Percentiles rank a stretch among this genome's conserved stretches.
These are phyloP conservation scores for Lophura nycthemera DNA, from an alignment of 2,113 vertebrate species.

Conservation along the genomic window DNA sequence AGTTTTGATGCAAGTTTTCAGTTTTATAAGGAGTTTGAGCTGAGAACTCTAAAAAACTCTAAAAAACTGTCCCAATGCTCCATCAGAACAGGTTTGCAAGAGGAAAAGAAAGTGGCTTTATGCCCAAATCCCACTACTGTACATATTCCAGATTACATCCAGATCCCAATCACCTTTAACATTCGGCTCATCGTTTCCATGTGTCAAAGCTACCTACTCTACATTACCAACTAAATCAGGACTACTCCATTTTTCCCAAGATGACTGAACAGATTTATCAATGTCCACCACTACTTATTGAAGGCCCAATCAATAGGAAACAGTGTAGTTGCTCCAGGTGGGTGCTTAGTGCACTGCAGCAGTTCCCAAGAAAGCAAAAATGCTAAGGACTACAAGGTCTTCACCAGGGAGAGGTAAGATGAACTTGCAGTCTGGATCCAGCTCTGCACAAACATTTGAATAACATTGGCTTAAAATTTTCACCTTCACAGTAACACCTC, in stretches of 20 bases:
- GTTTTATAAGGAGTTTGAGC: background rate
- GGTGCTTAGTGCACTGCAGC: background rate
- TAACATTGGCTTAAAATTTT: background rate
- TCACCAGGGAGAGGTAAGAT: background rate
- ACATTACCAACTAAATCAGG: background rate
- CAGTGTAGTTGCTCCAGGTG: rapidly evolving
- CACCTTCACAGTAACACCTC: background rate
- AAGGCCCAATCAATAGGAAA: background rate
- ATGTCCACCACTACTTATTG: background rate
- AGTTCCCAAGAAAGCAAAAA: background rate
- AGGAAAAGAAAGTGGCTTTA: background rate
- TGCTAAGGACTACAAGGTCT: background rate
- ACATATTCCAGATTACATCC: background rate
- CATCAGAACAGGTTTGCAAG: background rate
- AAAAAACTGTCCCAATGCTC: background rate
- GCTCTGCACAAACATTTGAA: background rate
- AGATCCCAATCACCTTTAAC: background rate
- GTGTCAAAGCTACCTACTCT: background rate
- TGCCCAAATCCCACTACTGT: background rate
- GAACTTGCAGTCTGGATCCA: background rate
- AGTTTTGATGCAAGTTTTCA: background rate
- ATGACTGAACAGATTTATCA: background rate
- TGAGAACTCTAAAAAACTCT: background rate
- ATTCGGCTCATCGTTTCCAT: background rate
- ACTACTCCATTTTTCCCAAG: background rate